phyloP scores from a whole-genome alignment of 2,888 invertebrate species.

The Hyposoter didymator region DNA sequence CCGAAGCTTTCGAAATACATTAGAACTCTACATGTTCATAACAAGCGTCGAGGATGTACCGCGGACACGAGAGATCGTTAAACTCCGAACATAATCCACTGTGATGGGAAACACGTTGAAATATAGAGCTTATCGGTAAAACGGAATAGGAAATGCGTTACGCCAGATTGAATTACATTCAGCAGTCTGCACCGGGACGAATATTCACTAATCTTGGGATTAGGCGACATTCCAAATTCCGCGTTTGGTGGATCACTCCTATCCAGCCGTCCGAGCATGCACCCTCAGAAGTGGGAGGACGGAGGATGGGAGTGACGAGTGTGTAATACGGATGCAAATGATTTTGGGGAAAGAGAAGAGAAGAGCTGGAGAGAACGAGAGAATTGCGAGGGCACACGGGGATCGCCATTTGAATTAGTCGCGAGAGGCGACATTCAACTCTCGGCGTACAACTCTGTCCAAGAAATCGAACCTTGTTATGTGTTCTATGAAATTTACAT shows the following conservation, averaged over 20 bases:
- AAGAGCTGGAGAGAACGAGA: background rate
- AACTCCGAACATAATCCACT: constrained; percentile 10
- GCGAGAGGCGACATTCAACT: constrained; percentile 31
- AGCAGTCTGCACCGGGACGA: constrained; percentile 38
- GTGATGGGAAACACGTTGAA: constrained; percentile 32
- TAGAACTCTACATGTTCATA: background rate
- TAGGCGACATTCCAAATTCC: constrained; percentile 39
- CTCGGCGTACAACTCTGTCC: constrained; percentile 36
- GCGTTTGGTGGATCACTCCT: constrained; percentile 36
- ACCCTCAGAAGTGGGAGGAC: background rate
- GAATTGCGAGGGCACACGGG: background rate
- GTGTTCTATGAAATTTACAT: constrained; percentile 31
- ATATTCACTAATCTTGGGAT: constrained; percentile 59
- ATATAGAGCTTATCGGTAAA: constrained; percentile 23
- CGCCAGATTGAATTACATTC: constrained; percentile 58
- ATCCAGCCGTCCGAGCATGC: background rate
- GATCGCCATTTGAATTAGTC: constrained; percentile 61
- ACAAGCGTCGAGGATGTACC: background rate
- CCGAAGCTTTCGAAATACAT: background rate
- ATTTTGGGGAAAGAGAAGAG: constrained; percentile 48
- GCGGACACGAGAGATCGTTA: constrained; percentile 11
- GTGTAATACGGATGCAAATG: constrained; percentile 63
- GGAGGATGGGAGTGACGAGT: constrained; percentile 45
- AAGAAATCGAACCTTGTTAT: constrained; percentile 28
- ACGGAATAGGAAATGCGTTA: constrained; percentile 54